Evolutionary conservation across 2,888 invertebrate species (phyloP), one percentile per base, ranked within the genome.

Genomic region (Thelaira solivaga): DNA sequence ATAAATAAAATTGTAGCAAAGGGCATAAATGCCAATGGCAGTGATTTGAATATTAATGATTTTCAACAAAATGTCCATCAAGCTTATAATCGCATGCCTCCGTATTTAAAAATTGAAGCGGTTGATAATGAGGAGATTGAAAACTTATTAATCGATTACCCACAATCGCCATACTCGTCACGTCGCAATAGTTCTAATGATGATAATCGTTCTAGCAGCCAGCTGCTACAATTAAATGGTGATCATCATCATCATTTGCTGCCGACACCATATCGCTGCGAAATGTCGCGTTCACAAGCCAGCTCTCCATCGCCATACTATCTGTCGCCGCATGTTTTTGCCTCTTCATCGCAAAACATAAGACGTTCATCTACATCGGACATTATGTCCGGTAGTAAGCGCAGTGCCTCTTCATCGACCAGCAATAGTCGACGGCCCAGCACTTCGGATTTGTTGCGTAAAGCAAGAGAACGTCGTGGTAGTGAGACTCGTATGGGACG

Each of bases 351-450:
- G 22, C 81, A 83, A 34, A 86, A 86, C 67, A 86, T 89, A 10
- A 84, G 89, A 10, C 87, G 89, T 59, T 89, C 89, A 29, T 89
- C 89, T 8, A 89, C 89, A 11, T 89, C 89, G 53, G 89, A 89
- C 57, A 89, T 89, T 41, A 85, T 86, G 74, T 81, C 82, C 51
- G 74, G 78, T 39, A 85, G 87, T 68, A 85, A 85, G 49, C 83
- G 84, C 4, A 84, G 87, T 57, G 84, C 83, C 80, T 64, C 80
- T n/a, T 82, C 84, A 29, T 85, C 84, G 76, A 82, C 82, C 53
- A 83, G 80, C 62, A 84, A 83, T 11, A 87, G 86, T 76, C 85
- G 89, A 0, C 84, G 89, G 39, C 89, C 89, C 47, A 88, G 88
- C 75, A 89, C 89, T 20, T 86, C 88, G 67, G 88, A 89, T 83